phyloP scores from a whole-genome alignment of 2,113 vertebrate species.

The Willisornis vidua region DNA sequence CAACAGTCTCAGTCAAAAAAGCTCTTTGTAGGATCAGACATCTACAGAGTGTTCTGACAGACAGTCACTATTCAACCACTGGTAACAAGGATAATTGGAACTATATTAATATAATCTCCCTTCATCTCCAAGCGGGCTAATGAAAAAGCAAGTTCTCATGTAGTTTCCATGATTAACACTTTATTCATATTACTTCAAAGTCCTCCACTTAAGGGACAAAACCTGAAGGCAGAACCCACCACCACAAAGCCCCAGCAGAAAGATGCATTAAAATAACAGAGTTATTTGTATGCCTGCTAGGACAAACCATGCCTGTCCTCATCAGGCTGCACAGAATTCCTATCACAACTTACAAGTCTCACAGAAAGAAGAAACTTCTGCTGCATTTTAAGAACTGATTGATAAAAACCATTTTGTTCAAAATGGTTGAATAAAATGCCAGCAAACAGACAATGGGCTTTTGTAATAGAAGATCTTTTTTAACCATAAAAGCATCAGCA shows the following conservation, averaged over 20 bases:
- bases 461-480: background rate
- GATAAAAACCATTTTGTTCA: background rate
- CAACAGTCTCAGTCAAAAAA: background rate
- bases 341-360: background rate
- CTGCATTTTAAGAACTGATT: background rate
- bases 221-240: background rate
- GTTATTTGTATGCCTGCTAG: background rate
- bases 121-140: background rate
- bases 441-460: fast-evolving
- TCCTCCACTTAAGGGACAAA: background rate
- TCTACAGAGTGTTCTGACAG: background rate
- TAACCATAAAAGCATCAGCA: background rate
- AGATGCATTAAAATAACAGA: background rate
- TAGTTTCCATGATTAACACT: background rate
- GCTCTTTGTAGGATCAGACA: background rate
- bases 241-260: background rate
- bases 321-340: background rate
- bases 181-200: background rate
- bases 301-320: background rate
- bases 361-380: background rate
- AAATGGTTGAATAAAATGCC: background rate
- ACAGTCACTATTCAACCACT: background rate
- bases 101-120: background rate
- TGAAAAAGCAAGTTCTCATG: background rate
- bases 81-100: background rate